These are phyloP conservation scores for Ardeotis arabs DNA, from an alignment of 2,113 vertebrate genomes.

Conservation along the genomic window DNA sequence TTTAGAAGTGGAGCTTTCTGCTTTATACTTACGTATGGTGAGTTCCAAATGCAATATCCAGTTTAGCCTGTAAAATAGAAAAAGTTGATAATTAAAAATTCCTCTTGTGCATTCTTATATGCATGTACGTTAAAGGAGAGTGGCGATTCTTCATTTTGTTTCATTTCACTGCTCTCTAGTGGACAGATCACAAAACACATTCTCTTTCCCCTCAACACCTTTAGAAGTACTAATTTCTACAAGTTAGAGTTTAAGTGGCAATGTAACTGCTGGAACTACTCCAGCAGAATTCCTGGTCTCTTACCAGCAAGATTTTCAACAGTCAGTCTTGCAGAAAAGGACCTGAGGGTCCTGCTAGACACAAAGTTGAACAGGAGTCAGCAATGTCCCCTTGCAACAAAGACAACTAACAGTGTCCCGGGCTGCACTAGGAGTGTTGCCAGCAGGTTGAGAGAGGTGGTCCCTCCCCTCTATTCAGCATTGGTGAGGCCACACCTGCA, in stretches of 20 bases:
- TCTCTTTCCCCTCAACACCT: not conserved
- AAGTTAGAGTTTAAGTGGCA: not conserved
- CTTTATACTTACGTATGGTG: slow-evolving; percentile 93
- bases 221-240: not conserved
- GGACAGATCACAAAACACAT: slow-evolving; percentile 31
- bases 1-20: not conserved
- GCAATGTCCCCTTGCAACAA: not conserved
- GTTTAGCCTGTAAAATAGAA: slow-evolving; percentile 85
- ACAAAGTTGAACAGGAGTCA: not conserved
- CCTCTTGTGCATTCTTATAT: not conserved
- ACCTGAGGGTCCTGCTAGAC: not conserved
- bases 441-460: not conserved
- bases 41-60: slow-evolving; percentile 98
- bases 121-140: not conserved
- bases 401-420: not conserved
- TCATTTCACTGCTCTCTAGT: slow-evolving; percentile 71
- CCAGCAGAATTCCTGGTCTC: not conserved
- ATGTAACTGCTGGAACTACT: not conserved
- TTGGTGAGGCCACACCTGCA: not conserved
- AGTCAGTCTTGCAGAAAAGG: not conserved
- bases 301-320: not conserved
- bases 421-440: not conserved
- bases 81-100: not conserved
- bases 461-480: not conserved
- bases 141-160: not conserved